These are phyloP conservation scores for Charaxes varanes DNA, from an alignment of 1,140 invertebrate species.

Conservation along the genomic window DNA sequence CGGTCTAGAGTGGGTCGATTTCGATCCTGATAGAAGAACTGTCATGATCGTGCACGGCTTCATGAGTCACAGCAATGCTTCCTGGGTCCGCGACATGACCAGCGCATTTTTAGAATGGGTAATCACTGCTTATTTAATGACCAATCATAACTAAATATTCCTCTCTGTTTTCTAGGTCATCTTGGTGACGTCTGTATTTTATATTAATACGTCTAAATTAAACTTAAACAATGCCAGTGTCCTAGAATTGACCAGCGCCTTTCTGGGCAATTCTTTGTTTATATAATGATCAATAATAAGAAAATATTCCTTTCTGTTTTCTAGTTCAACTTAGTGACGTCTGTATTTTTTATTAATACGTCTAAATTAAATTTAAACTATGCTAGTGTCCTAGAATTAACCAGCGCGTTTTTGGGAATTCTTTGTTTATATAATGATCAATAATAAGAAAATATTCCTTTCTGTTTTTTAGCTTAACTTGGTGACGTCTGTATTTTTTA, in stretches of 20 bases:
- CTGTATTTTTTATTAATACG: too few relatives aligned
- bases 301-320: conserved; percentile 10
- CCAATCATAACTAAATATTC: conserved; percentile 7
- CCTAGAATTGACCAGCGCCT: too few relatives aligned
- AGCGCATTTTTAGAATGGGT: conserved; percentile 71
- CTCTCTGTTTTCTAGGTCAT: neutral
- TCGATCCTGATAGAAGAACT: conserved; percentile 63
- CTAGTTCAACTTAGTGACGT: neutral
- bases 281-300: neutral
- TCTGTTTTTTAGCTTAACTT: neutral
- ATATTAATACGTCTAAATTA: too few relatives aligned
- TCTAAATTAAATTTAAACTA: neutral
- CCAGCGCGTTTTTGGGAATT: too few relatives aligned
- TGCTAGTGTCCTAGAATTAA: too few relatives aligned
- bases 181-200: neutral
- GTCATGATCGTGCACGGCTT: conserved; percentile 76
- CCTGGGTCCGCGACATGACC: conserved; percentile 73
- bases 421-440: neutral
- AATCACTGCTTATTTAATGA: conserved; percentile 9
- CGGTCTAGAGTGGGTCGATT: conserved; percentile 76
- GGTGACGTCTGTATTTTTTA: neutral
- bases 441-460: conserved; percentile 9
- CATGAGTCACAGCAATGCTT: conserved; percentile 72
- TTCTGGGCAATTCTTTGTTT: too few relatives aligned
- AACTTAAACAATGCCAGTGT: neutral